Evolutionary conservation across 2,888 invertebrate genomes (phyloP).

Genomic region (Brenthis daphne): DNA sequence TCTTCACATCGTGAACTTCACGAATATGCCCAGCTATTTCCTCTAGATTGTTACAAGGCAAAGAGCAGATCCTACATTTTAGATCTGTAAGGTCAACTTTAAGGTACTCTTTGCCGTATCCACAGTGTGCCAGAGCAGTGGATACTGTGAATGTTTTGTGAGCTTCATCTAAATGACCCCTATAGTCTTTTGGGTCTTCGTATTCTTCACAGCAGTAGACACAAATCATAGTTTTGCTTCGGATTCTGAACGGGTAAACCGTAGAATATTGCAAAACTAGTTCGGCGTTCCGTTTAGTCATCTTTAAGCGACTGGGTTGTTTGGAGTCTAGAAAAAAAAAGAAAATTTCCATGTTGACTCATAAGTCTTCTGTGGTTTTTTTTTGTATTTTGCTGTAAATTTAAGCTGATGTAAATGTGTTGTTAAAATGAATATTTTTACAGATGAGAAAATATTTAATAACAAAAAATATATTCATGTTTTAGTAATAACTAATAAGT

Average conservation of each 20-base stretch:
- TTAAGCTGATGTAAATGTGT: neutral
- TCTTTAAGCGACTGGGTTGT: conserved; percentile 48
- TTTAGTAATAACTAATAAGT: too few relatives aligned
- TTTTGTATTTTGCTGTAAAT: conserved; percentile 13
- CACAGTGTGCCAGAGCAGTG: conserved; percentile 66
- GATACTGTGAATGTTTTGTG: conserved; percentile 58
- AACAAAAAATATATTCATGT: too few relatives aligned
- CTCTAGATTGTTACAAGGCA: conserved; percentile 52
- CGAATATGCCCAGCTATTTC: conserved; percentile 59
- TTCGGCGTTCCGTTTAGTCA: conserved; percentile 70
- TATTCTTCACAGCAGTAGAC: conserved; percentile 71
- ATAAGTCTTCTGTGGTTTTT: conserved; percentile 30
- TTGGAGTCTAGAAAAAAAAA: conserved; percentile 70
- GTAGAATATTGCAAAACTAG: conserved; percentile 69
- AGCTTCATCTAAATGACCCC: conserved; percentile 56
- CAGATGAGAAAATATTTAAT: neutral
- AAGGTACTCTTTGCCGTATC: conserved; percentile 56
- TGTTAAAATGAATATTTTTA: neutral
- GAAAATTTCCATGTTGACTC: conserved; percentile 54
- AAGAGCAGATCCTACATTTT: conserved; percentile 58
- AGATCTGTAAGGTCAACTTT: conserved; percentile 68
- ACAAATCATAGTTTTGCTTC: conserved; percentile 60
- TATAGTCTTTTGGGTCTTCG: conserved; percentile 58
- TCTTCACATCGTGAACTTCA: conserved; percentile 50
- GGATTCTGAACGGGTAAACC: conserved; percentile 69